Evolutionary conservation across 2,113 vertebrate species (phyloP).

Genomic region (Epinephelus moara): DNA sequence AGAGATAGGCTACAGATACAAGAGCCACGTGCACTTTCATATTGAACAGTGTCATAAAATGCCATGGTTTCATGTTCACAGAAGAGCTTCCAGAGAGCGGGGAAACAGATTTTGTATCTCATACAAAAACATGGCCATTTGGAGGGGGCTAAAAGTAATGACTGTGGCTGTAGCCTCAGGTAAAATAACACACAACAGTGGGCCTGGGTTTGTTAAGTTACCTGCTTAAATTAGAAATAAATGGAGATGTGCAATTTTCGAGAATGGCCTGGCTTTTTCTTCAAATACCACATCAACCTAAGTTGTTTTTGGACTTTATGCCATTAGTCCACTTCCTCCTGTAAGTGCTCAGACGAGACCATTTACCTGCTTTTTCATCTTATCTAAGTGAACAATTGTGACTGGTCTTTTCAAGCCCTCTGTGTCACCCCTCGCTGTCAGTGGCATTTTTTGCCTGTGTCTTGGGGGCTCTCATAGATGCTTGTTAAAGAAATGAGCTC

Average conservation of each 20-base stretch:
- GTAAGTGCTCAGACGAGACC: neutral
- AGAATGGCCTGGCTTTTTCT: neutral
- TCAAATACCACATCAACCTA: neutral
- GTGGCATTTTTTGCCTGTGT: constrained; percentile 8
- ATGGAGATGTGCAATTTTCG: constrained; percentile 1
- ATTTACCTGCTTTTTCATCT: neutral
- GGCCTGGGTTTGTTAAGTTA: neutral
- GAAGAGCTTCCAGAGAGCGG: neutral
- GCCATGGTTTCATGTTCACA: constrained; percentile 7
- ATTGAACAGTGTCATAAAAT: neutral
- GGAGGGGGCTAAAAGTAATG: neutral
- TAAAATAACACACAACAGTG: constrained; percentile 4
- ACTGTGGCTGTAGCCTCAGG: constrained; percentile 1
- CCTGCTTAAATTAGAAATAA: constrained; percentile 18
- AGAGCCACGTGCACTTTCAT: neutral
- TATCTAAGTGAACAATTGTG: neutral
- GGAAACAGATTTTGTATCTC: constrained; percentile 2
- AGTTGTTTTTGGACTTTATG: constrained; percentile 7
- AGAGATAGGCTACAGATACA: neutral
- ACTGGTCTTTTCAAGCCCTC: neutral
- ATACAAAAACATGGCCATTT: constrained; percentile 3
- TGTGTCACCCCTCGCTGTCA: constrained; percentile 6
- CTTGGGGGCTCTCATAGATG: neutral
- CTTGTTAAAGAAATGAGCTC: constrained; percentile 36
- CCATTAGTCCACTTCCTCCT: neutral